phyloP scores from a whole-genome alignment of 1,140 invertebrate genomes.

The Cydia strobilella region DNA sequence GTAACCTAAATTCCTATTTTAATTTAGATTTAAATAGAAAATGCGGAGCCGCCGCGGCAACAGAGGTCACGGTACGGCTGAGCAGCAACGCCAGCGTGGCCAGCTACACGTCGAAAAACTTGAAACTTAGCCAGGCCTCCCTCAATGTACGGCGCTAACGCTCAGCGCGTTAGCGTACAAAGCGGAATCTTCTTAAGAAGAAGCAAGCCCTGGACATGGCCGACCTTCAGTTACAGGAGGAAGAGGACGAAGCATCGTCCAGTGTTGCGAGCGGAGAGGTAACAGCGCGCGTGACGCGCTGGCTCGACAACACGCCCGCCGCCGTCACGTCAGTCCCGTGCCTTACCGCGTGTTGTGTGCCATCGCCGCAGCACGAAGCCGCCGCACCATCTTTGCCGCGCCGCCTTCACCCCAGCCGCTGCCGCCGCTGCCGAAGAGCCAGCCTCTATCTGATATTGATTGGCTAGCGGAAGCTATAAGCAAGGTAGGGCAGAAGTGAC shows the following conservation, averaged over 20 bases:
- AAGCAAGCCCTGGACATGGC: slow-evolving; percentile 1
- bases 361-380: not conserved
- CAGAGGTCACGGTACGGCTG: not conserved
- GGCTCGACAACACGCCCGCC: not conserved
- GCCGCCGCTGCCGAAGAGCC: not conserved
- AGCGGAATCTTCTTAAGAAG: not conserved
- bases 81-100: not conserved
- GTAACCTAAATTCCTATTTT: too few relatives aligned
- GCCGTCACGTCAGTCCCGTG: not conserved
- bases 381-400: not conserved
- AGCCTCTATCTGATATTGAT: not conserved
- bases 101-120: not conserved
- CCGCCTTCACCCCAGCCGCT: not conserved
- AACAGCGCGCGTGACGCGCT: too few relatives aligned
- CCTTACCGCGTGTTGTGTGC: not conserved
- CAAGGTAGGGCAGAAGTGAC: not conserved
- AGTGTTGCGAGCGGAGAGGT: not conserved
- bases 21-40: too few relatives aligned
- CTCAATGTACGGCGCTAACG: not conserved
- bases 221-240: not conserved
- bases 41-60: too few relatives aligned
- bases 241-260: not conserved
- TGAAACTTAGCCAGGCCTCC: not conserved
- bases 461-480: not conserved
- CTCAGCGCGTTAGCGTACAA: not conserved